A percentile compares a stretch with the other conserved stretches of the same genome.
Conservation (phyloP, 2,113 vertebrate species). For the Petrocephalus microphthalmus region DNA sequence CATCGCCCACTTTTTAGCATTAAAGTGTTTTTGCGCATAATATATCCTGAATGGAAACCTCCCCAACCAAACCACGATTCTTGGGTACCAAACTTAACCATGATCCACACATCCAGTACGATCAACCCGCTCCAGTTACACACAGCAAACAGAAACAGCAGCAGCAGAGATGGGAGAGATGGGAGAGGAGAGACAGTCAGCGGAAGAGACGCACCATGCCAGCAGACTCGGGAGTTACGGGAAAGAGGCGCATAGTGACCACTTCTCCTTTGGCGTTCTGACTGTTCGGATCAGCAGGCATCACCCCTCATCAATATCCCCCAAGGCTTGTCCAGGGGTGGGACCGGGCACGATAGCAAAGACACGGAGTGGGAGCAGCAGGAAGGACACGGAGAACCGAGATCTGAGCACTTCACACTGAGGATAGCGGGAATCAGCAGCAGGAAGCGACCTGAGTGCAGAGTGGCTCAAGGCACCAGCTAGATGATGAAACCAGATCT, state of each 20-base stretch:
- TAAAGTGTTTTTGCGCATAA: too few relatives aligned
- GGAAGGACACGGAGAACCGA: neutral
- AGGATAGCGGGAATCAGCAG: neutral
- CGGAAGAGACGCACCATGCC: slow-evolving; percentile 14
- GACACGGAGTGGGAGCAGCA: neutral
- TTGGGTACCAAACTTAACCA: neutral
- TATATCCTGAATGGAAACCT: too few relatives aligned
- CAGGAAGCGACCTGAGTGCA: neutral
- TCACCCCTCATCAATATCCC: slow-evolving; percentile 2
- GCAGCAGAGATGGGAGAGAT: neutral
- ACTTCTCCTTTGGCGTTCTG: slow-evolving; percentile 24
- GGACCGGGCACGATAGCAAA: neutral
- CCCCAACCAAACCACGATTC: neutral
- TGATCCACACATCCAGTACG: neutral
- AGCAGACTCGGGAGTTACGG: neutral
- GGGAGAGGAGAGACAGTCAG: neutral
- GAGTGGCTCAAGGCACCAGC: slow-evolving; percentile 1
- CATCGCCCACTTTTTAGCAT: too few relatives aligned
- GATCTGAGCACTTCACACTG: neutral
- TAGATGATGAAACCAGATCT: slow-evolving; percentile 24
- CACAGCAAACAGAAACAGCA: neutral
- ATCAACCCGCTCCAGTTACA: neutral
- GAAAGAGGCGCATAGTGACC: slow-evolving; percentile 28
- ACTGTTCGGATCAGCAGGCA: slow-evolving; percentile 29
- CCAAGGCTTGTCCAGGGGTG: slow-evolving; percentile 7